Percentiles rank a stretch among this genome's conserved stretches.
Conservation (phyloP, 2,113 vertebrate genomes). For the Cebus imitator region DNA sequence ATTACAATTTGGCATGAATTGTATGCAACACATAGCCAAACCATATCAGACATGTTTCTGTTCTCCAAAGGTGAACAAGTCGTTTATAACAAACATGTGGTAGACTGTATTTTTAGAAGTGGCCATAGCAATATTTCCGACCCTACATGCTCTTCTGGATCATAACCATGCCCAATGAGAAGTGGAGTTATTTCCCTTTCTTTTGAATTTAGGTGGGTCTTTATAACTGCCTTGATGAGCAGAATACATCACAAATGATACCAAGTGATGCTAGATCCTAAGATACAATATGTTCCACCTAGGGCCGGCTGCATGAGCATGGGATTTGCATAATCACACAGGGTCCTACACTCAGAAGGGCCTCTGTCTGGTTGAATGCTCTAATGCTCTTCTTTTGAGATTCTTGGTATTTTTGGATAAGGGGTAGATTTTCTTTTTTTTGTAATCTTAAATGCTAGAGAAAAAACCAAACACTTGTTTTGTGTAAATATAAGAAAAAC, state of each 20-base stretch:
- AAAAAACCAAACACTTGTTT: not conserved
- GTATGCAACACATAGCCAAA: no score
- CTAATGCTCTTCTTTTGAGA: not conserved
- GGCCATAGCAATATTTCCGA: not conserved
- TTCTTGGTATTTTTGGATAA: not conserved
- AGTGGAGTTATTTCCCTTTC: not conserved
- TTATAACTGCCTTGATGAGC: not conserved
- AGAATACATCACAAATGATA: not conserved
- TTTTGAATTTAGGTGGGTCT: not conserved
- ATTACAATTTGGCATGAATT: no score
- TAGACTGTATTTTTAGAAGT: slow-evolving; percentile 14
- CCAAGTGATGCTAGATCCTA: not conserved
- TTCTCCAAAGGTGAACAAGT: not conserved
- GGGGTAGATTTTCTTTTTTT: not conserved
- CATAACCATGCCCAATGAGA: not conserved
- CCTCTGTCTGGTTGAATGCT: not conserved
- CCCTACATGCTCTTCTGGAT: not conserved
- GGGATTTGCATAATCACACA: not conserved
- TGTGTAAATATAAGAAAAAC: not conserved
- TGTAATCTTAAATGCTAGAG: not conserved
- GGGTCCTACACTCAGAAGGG: not conserved
- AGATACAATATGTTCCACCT: no score
- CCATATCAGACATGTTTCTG: not conserved
- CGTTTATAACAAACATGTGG: not conserved
- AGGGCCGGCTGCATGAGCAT: fast-evolving